Evolutionary conservation across 1,140 invertebrate species (phyloP).

Genomic region (Drosophila ironensis): DNA sequence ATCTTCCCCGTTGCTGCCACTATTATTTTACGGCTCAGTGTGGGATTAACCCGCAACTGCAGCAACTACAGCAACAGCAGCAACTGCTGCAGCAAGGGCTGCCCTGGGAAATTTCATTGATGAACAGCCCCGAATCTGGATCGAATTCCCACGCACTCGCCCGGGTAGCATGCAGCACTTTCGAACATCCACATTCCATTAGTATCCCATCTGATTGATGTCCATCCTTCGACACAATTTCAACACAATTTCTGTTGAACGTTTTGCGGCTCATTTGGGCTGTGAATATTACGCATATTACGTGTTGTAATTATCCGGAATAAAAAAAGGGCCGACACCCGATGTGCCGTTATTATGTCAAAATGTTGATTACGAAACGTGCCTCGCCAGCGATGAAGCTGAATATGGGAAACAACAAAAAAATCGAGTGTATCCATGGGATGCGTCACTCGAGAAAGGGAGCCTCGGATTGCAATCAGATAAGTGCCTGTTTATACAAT

Average conservation of each 20-base stretch:
- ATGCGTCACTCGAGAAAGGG: constrained; percentile 25
- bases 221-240: constrained; percentile 39
- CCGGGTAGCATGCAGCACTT: background rate
- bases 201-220: constrained; percentile 20
- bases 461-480: constrained; percentile 47
- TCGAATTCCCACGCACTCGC: constrained; percentile 63
- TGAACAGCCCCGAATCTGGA: constrained; percentile 19
- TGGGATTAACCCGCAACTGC: constrained; percentile 47
- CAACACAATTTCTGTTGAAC: too few relatives aligned
- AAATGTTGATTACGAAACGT: constrained; percentile 77
- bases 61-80: too few relatives aligned
- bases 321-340: constrained; percentile 11
- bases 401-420: too few relatives aligned
- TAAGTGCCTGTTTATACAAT: constrained; percentile 55
- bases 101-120: constrained; percentile 74
- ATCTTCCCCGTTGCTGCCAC: background rate
- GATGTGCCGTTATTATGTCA: constrained; percentile 62
- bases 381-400: constrained; percentile 9
- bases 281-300: constrained; percentile 78
- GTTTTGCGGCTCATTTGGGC: constrained; percentile 54
- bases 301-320: constrained; percentile 64
- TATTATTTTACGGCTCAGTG: constrained; percentile 59
- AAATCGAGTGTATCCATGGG: constrained; percentile 1
- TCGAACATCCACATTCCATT: constrained; percentile 11
- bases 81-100: too few relatives aligned